A percentile compares a stretch with the other conserved stretches of the same genome.
phyloP scores from a whole-genome alignment of 2,113 vertebrate species.

The Mungos mungo region DNA sequence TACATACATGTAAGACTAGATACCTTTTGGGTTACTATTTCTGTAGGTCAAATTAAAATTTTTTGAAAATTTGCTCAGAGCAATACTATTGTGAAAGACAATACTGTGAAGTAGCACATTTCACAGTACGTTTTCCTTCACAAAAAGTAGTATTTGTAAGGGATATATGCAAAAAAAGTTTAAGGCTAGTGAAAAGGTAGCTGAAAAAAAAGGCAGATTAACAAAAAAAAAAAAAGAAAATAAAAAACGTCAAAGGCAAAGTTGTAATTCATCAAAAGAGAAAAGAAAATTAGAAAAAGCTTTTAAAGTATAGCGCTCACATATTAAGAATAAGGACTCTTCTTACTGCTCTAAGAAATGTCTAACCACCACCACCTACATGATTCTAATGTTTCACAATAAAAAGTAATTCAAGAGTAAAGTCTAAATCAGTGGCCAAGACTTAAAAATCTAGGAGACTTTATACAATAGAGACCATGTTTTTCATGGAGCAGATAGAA shows the following conservation, averaged over 20 bases:
- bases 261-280: neutral
- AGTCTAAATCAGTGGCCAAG: neutral
- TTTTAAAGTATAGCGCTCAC: neutral
- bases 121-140: constrained; percentile 43
- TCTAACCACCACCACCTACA: neutral
- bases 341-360: constrained; percentile 26
- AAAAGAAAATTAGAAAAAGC: neutral
- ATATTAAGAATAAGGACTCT: neutral
- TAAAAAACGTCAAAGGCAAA: neutral
- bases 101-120: neutral
- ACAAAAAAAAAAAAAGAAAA: neutral
- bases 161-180: neutral
- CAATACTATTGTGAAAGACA: constrained; percentile 17
- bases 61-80: constrained; percentile 33
- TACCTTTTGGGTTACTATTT: neutral
- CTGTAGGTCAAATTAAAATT: constrained; percentile 16
- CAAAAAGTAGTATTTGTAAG: neutral
- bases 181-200: constrained; percentile 18
- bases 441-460: neutral
- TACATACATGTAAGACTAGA: neutral
- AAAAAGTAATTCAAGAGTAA: constrained; percentile 11
- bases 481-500: neutral
- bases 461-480: neutral
- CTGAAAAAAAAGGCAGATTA: neutral
- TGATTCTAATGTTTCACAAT: neutral